A percentile compares a stretch with the other conserved stretches of the same genome.
phyloP scores from a whole-genome alignment of 1,140 invertebrate species.

The Linepithema humile region DNA sequence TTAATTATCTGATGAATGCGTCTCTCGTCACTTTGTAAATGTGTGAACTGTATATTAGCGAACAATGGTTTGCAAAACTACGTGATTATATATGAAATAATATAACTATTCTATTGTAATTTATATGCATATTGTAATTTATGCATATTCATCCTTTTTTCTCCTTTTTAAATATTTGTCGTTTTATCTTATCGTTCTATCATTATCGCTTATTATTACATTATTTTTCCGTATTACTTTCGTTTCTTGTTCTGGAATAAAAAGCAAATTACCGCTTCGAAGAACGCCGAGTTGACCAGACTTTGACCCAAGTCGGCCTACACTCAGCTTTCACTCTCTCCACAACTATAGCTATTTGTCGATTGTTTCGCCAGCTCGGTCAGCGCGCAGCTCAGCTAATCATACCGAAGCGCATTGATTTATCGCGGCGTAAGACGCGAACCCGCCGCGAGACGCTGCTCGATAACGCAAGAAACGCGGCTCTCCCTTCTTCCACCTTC shows the following conservation, averaged over 20 bases:
- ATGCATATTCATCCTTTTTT: neutral
- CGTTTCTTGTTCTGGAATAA: neutral
- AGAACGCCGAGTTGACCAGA: neutral
- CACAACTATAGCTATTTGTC: conserved; percentile 3
- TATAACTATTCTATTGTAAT: neutral
- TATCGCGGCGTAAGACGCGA: conserved; percentile 13
- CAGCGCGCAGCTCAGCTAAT: conserved; percentile 18
- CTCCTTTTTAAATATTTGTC: neutral
- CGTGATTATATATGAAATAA: no score
- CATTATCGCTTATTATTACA: neutral
- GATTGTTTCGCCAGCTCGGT: neutral
- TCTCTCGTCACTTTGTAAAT: no score
- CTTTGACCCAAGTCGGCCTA: neutral
- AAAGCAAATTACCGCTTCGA: neutral
- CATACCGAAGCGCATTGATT: conserved; percentile 39
- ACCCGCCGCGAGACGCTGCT: neutral
- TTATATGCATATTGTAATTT: neutral
- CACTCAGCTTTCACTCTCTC: neutral
- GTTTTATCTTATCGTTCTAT: neutral
- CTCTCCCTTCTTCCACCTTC: neutral
- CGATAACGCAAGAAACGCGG: neutral
- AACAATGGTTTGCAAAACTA: no score
- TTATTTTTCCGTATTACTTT: neutral
- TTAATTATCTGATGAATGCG: no score
- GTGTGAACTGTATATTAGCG: no score